Percentiles rank a stretch among this genome's conserved stretches.
These are phyloP conservation scores for Tetramorium bicarinatum DNA, from an alignment of 2,888 invertebrate genomes.

Conservation along the genomic window DNA sequence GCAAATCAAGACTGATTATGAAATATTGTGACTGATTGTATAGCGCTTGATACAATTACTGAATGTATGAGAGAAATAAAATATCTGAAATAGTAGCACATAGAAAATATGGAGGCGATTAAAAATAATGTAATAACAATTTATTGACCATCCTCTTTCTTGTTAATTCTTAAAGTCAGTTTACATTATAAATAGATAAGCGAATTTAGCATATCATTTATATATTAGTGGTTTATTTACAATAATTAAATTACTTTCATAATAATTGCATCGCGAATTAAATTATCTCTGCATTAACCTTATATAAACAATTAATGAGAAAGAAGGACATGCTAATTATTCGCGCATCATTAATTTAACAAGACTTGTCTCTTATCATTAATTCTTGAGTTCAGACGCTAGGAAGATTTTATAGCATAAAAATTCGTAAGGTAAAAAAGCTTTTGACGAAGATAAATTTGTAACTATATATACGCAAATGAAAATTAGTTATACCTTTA, in stretches of 20 bases:
- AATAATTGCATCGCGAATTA: conserved; percentile 49
- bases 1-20: conserved; percentile 10
- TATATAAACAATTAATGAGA: conserved; percentile 35
- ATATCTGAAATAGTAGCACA: background rate
- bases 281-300: conserved; percentile 28
- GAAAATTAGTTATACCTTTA: conserved; percentile 6
- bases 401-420: conserved; percentile 1
- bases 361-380: conserved; percentile 6
- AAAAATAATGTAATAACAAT: conserved; percentile 74
- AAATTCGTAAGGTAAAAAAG: background rate
- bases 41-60: background rate
- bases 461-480: background rate
- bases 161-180: conserved; percentile 57
- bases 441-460: conserved; percentile 6
- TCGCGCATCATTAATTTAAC: conserved; percentile 16
- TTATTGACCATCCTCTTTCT: conserved; percentile 72
- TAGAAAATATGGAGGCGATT: conserved; percentile 37
- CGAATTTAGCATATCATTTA: conserved; percentile 64
- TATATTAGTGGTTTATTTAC: conserved; percentile 75
- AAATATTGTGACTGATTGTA: background rate
- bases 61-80: background rate
- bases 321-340: conserved; percentile 26
- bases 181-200: conserved; percentile 49
- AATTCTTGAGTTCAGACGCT: conserved; percentile 5
- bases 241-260: conserved; percentile 64